Evolutionary conservation across 1,140 invertebrate species (phyloP).

Genomic region (Pachypsylla venusta): DNA sequence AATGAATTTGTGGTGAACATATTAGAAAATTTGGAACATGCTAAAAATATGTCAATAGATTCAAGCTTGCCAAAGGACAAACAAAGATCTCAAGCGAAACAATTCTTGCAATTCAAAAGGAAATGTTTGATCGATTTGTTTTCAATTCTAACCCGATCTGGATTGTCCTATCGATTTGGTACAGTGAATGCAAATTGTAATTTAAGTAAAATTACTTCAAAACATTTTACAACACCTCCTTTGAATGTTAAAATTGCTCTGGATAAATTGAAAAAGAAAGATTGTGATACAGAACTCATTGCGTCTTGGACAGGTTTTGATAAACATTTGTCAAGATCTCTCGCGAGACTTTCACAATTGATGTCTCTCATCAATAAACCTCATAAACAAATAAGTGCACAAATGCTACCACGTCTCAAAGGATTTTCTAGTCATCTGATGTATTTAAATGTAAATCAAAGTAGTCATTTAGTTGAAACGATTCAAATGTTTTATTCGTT

Average conservation of each 20-base stretch:
- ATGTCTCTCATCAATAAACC: slow-evolving; percentile 42
- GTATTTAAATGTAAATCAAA: slow-evolving; percentile 8
- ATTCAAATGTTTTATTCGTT: neutral
- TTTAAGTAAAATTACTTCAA: neutral
- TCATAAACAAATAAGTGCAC: slow-evolving; percentile 59
- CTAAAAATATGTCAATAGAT: slow-evolving; percentile 35
- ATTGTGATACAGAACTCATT: slow-evolving; percentile 30
- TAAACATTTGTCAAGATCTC: slow-evolving; percentile 55
- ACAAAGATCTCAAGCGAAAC: slow-evolving; percentile 63
- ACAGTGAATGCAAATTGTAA: slow-evolving; percentile 32
- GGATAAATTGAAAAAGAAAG: slow-evolving; percentile 21
- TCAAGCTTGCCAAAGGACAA: slow-evolving; percentile 46
- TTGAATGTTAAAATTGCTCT: slow-evolving; percentile 40
- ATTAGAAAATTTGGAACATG: slow-evolving; percentile 7
- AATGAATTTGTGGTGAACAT: slow-evolving; percentile 11
- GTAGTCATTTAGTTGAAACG: neutral
- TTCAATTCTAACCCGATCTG: slow-evolving; percentile 50
- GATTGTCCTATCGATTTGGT: slow-evolving; percentile 66
- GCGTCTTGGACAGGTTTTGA: slow-evolving; percentile 57
- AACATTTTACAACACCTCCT: slow-evolving; percentile 31
- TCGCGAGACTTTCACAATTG: slow-evolving; percentile 50
- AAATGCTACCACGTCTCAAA: slow-evolving; percentile 65
- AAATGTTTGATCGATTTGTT: slow-evolving; percentile 71
- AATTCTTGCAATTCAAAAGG: slow-evolving; percentile 67
- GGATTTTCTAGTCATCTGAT: slow-evolving; percentile 59